These are phyloP conservation scores for Fistularia tabacaria DNA, from an alignment of 2,797 vertebrate species.

Conservation along the genomic window DNA sequence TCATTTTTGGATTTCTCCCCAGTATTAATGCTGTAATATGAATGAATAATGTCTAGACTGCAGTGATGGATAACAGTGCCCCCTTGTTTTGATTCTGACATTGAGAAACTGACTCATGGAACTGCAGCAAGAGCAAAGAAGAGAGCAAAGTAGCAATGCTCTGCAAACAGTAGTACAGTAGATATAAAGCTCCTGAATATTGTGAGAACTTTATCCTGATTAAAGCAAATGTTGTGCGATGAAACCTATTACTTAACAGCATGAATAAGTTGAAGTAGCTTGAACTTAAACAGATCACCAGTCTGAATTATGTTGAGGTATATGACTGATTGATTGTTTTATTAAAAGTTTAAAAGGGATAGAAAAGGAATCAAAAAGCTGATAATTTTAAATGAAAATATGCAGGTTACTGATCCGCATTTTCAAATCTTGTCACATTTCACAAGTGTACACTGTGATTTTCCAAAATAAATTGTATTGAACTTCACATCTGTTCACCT, in stretches of 20 bases:
- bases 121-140: constrained; percentile 7
- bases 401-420: too few relatives aligned
- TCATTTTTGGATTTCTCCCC: constrained; percentile 19
- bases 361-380: too few relatives aligned
- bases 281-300: not conserved
- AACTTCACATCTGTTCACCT: too few relatives aligned
- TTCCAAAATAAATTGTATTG: too few relatives aligned
- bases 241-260: too few relatives aligned
- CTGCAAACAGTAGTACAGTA: too few relatives aligned
- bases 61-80: constrained; percentile 56
- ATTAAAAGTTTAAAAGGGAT: too few relatives aligned
- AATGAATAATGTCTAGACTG: constrained; percentile 53
- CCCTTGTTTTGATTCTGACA: constrained; percentile 45
- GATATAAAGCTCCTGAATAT: constrained; percentile 31
- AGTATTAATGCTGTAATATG: constrained; percentile 41
- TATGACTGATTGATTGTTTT: too few relatives aligned
- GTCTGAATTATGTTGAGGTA: not conserved
- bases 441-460: not conserved
- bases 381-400: too few relatives aligned
- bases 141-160: constrained; percentile 10
- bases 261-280: too few relatives aligned
- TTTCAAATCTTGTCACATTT: too few relatives aligned
- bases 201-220: constrained; percentile 34
- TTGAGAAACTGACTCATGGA: constrained; percentile 36
- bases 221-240: constrained; percentile 9